Percentiles rank a stretch among this genome's conserved stretches.
These are phyloP conservation scores for Lacerta bilineata DNA, from an alignment of 2,797 vertebrate species.

Conservation along the genomic window DNA sequence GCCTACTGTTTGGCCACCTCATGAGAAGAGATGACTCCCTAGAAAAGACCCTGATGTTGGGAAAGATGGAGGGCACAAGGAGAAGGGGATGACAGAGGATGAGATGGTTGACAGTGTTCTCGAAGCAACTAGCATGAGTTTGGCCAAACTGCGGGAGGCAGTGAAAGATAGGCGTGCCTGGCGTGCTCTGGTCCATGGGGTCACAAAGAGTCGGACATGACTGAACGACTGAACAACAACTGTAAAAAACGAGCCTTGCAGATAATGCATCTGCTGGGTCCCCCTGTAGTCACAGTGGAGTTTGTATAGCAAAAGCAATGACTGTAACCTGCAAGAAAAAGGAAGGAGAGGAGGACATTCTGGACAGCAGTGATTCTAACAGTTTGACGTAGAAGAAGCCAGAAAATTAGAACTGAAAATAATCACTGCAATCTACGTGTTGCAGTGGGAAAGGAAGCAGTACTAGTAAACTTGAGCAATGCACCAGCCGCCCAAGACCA, in stretches of 20 bases:
- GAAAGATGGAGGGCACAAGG: too few relatives aligned
- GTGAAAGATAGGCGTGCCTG: too few relatives aligned
- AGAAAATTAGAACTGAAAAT: constrained; percentile 1
- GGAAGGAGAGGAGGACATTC: background rate
- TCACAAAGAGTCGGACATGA: too few relatives aligned
- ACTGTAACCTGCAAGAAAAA: background rate
- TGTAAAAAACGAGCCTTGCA: background rate
- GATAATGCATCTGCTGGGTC: background rate
- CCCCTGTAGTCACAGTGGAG: constrained; percentile 3
- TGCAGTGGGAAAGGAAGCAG: background rate
- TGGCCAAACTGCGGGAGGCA: too few relatives aligned
- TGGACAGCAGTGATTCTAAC: background rate
- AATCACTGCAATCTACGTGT: background rate
- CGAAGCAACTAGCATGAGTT: too few relatives aligned
- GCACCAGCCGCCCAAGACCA: background rate
- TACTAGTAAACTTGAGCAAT: background rate
- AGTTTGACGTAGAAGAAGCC: background rate
- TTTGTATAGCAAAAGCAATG: background rate
- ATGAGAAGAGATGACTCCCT: too few relatives aligned
- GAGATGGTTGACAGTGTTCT: too few relatives aligned
- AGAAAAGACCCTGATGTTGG: too few relatives aligned
- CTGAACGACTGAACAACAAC: too few relatives aligned
- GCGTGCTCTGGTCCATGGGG: too few relatives aligned
- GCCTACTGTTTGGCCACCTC: background rate
- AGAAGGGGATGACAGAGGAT: too few relatives aligned